Evolutionary conservation across 2,888 invertebrate species (phyloP), one percentile per base, ranked within the genome.

Genomic region (Philaethria dido): DNA sequence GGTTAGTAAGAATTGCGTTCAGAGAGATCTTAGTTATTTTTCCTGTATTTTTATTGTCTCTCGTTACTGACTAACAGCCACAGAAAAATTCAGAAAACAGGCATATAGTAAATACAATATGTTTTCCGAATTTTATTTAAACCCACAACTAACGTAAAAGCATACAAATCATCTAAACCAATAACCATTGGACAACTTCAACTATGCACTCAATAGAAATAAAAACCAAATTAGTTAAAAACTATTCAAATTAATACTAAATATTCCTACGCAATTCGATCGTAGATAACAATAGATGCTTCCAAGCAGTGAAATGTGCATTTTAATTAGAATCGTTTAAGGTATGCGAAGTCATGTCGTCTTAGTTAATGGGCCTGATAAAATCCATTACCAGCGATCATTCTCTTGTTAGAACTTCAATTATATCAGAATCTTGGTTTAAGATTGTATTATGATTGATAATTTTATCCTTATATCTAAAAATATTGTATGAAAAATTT

Each of bases 301-400:
- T 78, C 79, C 77, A 65, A 77, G 80, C 77, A 77, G 80, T 83
- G 82, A 83, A 83, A 83, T 82, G 81, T 83, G 83, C 81, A 85
- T 86, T 89, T 88, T 89, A 88, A 89, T 87, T 88, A 85, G 83
- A 81, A 78, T 83, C 83, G 72, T 82, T 78, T 85, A 79, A 85
- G 81, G 81, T 86, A 84, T 86, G 84, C 83, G 80, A 77, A 64
- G 78, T 77, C 77, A 73, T 80, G 80, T 84, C 85, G 81, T 83
- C 82, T 83, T 79, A 82, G 83, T 83, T 86, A 87, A 87, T 86
- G 80, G 80, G 77, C 75, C 76, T 77, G 84, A 86, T 86, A 68
- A 84, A 84, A 83, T 55, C 55, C 66, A 81, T 82, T 82, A 77
- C 75, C 77, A 83, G 82, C 78, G 81, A 82, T 83, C 79, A 81